Percentiles rank a stretch among this genome's conserved stretches.
phyloP scores from a whole-genome alignment of 2,888 invertebrate species.

The Hypercompe scribonia region DNA sequence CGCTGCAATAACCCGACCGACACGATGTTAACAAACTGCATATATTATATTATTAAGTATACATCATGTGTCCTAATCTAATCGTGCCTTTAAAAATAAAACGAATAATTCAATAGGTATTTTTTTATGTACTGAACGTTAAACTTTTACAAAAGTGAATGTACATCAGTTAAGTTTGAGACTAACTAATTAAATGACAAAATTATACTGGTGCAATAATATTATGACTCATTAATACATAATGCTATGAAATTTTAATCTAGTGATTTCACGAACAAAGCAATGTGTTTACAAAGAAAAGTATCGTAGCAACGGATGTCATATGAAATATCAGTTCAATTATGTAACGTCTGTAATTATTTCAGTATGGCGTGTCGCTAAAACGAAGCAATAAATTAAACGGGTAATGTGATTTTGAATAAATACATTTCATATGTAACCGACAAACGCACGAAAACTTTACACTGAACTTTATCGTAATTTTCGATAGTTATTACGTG shows the following conservation, averaged over 20 bases:
- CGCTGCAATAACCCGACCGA: slow-evolving; percentile 56
- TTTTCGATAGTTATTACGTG: not conserved
- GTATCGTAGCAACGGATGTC: slow-evolving; percentile 76
- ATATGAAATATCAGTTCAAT: slow-evolving; percentile 59
- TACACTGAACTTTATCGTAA: not conserved
- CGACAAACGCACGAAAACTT: slow-evolving; percentile 23
- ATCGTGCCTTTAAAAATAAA: slow-evolving; percentile 71
- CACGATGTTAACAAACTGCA: slow-evolving; percentile 59
- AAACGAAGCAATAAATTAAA: slow-evolving; percentile 12
- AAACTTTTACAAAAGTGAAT: slow-evolving; percentile 50
- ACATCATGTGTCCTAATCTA: slow-evolving; percentile 57
- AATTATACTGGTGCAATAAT: slow-evolving; percentile 34
- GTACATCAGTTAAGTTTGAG: slow-evolving; percentile 43
- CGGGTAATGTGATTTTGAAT: slow-evolving; percentile 16
- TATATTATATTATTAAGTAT: slow-evolving; percentile 49
- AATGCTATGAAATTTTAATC: slow-evolving; percentile 40
- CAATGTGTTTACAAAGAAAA: slow-evolving; percentile 79
- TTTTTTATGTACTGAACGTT: slow-evolving; percentile 36
- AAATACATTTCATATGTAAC: slow-evolving; percentile 24
- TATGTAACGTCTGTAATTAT: slow-evolving; percentile 59
- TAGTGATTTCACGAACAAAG: slow-evolving; percentile 67
- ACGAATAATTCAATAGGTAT: slow-evolving; percentile 46
- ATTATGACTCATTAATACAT: slow-evolving; percentile 18
- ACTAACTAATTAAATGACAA: slow-evolving; percentile 44
- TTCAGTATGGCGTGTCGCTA: slow-evolving; percentile 33